Percentiles rank a stretch among this genome's conserved stretches.
Evolutionary conservation across 2,113 vertebrate species (phyloP).

Genomic region (Hucho hucho): DNA sequence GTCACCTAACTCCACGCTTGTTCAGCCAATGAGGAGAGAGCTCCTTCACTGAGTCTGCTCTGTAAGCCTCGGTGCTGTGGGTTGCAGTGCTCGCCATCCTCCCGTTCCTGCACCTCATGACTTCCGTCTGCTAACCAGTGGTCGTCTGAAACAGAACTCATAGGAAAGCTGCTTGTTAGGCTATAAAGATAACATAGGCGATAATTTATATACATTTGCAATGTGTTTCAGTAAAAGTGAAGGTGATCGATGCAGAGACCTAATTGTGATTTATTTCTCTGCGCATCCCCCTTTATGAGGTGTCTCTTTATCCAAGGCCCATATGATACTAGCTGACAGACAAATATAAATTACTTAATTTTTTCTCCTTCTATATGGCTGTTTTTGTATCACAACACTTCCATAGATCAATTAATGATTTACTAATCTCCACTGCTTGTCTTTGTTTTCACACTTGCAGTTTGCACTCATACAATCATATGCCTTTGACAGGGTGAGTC

Average conservation of each 20-base stretch:
- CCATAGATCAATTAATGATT: too few relatives aligned
- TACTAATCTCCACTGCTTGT: too few relatives aligned
- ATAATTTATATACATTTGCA: too few relatives aligned
- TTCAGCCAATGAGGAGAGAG: conserved; percentile 5
- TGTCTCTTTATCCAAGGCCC: neutral
- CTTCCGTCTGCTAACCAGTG: neutral
- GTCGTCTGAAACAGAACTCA: neutral
- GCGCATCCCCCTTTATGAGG: neutral
- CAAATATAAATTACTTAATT: neutral
- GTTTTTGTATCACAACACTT: too few relatives aligned
- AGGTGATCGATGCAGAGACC: neutral
- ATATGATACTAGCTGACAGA: neutral
- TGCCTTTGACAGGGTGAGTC: too few relatives aligned
- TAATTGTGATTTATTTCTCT: neutral
- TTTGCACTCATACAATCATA: too few relatives aligned
- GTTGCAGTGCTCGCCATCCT: neutral
- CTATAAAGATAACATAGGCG: too few relatives aligned
- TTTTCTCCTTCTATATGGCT: neutral
- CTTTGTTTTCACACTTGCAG: too few relatives aligned
- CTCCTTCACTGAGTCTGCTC: neutral
- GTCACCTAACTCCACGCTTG: conserved; percentile 35
- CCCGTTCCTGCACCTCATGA: neutral
- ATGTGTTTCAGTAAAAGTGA: too few relatives aligned
- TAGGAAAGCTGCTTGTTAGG: too few relatives aligned
- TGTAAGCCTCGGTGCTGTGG: neutral